Evolutionary conservation across 1,140 invertebrate genomes (phyloP), one percentile per base, ranked within the genome.

Genomic region (Sarcophaga bullata): DNA sequence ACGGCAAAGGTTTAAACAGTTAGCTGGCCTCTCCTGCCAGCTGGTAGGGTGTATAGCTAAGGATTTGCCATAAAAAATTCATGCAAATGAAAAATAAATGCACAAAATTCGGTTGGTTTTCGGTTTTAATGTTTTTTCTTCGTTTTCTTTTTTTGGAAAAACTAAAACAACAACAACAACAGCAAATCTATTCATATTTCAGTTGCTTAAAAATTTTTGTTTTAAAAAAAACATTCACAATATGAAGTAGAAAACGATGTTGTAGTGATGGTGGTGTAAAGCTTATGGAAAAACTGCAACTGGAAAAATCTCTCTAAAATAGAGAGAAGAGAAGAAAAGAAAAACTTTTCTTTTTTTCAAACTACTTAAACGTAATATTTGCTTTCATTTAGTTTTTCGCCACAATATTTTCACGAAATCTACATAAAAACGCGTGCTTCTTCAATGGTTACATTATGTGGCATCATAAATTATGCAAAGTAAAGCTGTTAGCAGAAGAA

Each of bases 61-160:
- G 50, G 50, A 9, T 52, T 10, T 88, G 88, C 85, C 88, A 87
- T 87, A 86, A 88, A 88, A 88, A 88, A 88, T 88, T 88, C 87
- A 88, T 88, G 87, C 85, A 88, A 88, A 88, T 88, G 87, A 88
- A 88, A 88, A 88, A 88, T 88, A 88, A 88, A 88, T 88, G 87
- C 87, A 88, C 87, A 88, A 73, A 82, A 47, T 48, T 75, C 15
- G 52, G 52, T 75, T 47, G 37, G 37, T 75, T 75, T 48, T 54
- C 52, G 10, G 15, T 15, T 11, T 54, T 15, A 10, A 37, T 47
- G 25, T 75, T 75, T 10, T 75, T 48, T 68, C 10, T 15, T 68
- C 1, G 8, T 17, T 17, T 68, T 15, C 6, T 68, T 68, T 19
- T 68, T 19, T 68, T 10, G 1, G 47, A 15, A 37, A 17, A 62